Evolutionary conservation across 2,888 invertebrate species (phyloP).

Genomic region (Charanyca ferruginea): DNA sequence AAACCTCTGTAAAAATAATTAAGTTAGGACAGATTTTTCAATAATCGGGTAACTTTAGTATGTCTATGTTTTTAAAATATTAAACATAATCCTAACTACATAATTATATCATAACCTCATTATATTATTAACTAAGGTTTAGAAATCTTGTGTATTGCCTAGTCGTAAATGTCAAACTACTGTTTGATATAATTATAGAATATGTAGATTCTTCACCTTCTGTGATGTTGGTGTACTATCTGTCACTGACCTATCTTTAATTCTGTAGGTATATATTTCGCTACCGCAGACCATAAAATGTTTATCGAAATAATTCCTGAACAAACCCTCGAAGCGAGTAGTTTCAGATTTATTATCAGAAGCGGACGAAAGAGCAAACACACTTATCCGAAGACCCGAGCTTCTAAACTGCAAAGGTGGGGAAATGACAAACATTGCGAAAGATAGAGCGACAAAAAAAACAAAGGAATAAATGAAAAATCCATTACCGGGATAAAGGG

Average conservation of each 20-base stretch:
- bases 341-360: constrained; percentile 43
- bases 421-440: constrained; percentile 56
- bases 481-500: constrained; percentile 74
- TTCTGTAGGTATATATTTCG: too few species aligned
- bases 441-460: constrained; percentile 51
- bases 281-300: neutral
- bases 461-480: constrained; percentile 67
- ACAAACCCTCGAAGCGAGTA: constrained; percentile 13
- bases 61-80: too few species aligned
- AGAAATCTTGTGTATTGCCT: too few species aligned
- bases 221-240: too few species aligned
- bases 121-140: too few species aligned
- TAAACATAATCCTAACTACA: too few species aligned
- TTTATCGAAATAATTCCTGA: neutral
- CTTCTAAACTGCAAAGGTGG: constrained; percentile 49
- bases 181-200: neutral
- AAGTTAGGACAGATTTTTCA: too few species aligned
- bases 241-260: too few species aligned
- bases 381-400: constrained; percentile 38
- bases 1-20: too few species aligned
- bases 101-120: too few species aligned
- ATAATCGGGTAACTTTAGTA: too few species aligned
- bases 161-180: too few species aligned
- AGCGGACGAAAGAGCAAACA: constrained; percentile 48
- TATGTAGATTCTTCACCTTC: neutral